These are phyloP conservation scores for Mormyrops boulengeri DNA, from an alignment of 2,797 vertebrate species.

Conservation along the genomic window DNA sequence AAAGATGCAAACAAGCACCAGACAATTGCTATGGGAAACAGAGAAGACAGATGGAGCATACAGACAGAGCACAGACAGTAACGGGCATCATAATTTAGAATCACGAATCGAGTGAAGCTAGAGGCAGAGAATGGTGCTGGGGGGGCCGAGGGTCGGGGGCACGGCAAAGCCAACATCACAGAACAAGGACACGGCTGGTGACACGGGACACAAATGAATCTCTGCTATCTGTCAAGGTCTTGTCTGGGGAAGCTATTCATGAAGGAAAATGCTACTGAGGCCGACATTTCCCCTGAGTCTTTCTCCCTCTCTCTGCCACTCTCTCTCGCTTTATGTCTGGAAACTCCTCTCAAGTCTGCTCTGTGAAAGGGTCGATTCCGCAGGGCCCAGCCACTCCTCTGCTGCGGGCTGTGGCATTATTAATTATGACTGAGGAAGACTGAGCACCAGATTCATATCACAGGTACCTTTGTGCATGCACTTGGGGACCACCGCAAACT, in stretches of 20 bases:
- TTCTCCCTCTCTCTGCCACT: constrained; percentile 31
- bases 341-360: constrained; percentile 29
- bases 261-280: constrained; percentile 51
- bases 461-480: neutral
- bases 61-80: neutral
- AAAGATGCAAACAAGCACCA: neutral
- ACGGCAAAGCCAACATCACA: neutral
- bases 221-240: constrained; percentile 46
- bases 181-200: neutral
- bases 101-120: neutral
- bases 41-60: neutral
- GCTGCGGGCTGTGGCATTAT: constrained; percentile 16
- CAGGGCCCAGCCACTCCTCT: constrained; percentile 20
- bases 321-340: constrained; percentile 23
- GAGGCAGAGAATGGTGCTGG: neutral
- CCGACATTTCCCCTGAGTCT: constrained; percentile 45
- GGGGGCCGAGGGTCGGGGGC: neutral
- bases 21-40: neutral
- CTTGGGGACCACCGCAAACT: neutral
- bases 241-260: constrained; percentile 56
- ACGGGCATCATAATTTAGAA: neutral
- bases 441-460: neutral
- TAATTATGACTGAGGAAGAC: neutral
- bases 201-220: constrained; percentile 1
- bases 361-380: constrained; percentile 24